phyloP scores from a whole-genome alignment of 1,140 invertebrate species.

The Trichonephila clavipes region DNA sequence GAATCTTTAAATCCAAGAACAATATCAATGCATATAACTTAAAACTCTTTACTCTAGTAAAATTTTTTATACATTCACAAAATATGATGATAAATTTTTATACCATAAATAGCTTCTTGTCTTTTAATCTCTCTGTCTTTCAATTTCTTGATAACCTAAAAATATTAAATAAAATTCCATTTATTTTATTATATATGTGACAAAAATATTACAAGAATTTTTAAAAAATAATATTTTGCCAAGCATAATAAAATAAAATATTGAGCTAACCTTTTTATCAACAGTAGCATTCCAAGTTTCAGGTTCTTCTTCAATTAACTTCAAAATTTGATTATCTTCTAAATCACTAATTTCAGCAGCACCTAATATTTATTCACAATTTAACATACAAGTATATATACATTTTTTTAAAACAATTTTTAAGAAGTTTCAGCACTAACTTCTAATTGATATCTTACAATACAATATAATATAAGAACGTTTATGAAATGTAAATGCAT shows the following conservation, averaged over 20 bases:
- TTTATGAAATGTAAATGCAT: no score
- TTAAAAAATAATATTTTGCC: no score
- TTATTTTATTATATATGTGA: no score
- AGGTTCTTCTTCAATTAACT: conserved; percentile 89
- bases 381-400: not conserved
- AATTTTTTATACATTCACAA: no score
- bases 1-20: no score
- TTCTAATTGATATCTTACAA: no score
- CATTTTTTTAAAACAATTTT: no score
- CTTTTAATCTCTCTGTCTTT: conserved; percentile 93
- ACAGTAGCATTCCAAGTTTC: conserved; percentile 95
- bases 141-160: conserved; percentile 86
- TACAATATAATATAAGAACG: no score
- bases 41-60: no score
- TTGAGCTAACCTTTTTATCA: conserved; percentile 86
- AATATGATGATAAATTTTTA: not conserved
- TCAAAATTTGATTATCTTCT: conserved; percentile 89
- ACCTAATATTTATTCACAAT: conserved; percentile 39
- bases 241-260: not conserved
- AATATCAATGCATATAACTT: no score
- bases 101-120: conserved; percentile 92
- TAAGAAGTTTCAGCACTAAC: no score
- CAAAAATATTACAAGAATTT: no score
- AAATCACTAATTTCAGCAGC: conserved; percentile 79
- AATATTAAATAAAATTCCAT: conserved; percentile 47